Evolutionary conservation across 1,140 invertebrate genomes (phyloP), one percentile per base, ranked within the genome.

Genomic region (Apis laboriosa): DNA sequence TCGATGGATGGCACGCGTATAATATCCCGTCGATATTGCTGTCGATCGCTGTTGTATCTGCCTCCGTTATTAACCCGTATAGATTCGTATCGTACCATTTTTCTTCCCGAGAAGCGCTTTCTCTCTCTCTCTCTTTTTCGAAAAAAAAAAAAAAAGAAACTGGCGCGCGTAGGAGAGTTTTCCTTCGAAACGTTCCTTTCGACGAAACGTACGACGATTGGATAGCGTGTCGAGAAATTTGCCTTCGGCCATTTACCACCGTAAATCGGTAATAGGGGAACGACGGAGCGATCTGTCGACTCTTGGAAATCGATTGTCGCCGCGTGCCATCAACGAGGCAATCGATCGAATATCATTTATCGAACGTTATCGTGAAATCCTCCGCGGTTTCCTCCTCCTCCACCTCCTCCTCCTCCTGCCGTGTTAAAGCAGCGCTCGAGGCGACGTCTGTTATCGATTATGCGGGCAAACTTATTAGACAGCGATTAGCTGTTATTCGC

Each of bases 401-500:
- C 34, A 11, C 0, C 64, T 1, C 15, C 55, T 1, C 34, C 55
- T 13, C 17, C 53, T n/a, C 19, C 64, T 56, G 51, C 66, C 43
- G 78, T 51, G 55, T 55, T 53, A 15, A 13, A 51, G 58, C 64
- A n/a, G 17, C 64, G 84, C 80, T 82, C 21, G 28, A 66, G 73
- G 73, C 80, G 78, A 87, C 74, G 85, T 89, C 87, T 87, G 83
- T 84, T 89, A 89, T 89, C 88, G 88, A 86, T 89, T 89, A 89
- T 89, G 85, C 80, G 88, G 85, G 78, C 74, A 89, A 89, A 89
- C 88, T 89, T 87, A 89, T 86, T 90, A 88, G 83, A 90, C 87
- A 86, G 83, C 85, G 88, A 90, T 90, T 90, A 90, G 85, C 77
- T 84, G 89, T 88, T 88, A 90, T 90, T 89, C 86, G 86, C 89